phyloP scores from a whole-genome alignment of 1,140 invertebrate genomes.

The Octopus sinensis region DNA sequence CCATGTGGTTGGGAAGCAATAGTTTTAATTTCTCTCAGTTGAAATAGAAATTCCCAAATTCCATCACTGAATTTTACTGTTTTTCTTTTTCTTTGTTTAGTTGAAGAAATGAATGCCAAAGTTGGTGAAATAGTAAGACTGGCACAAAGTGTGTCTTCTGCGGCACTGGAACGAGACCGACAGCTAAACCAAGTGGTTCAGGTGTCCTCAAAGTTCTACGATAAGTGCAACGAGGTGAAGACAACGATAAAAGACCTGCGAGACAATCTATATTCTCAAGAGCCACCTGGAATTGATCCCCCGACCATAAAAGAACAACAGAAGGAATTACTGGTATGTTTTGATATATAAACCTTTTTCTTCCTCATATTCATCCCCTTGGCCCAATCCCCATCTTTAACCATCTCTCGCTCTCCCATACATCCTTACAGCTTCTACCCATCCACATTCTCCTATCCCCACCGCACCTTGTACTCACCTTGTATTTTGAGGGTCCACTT shows the following conservation, averaged over 20 bases:
- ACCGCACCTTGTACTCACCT: too few species aligned
- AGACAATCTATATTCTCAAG: slow-evolving; percentile 82
- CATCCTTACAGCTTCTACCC: too few species aligned
- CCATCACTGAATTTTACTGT: too few species aligned
- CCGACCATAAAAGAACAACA: slow-evolving; percentile 84
- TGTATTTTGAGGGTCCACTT: too few species aligned
- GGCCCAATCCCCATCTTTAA: too few species aligned
- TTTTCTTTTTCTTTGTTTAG: slow-evolving; percentile 29
- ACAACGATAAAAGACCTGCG: slow-evolving; percentile 82
- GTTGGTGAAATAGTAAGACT: slow-evolving; percentile 86
- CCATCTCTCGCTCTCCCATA: too few species aligned
- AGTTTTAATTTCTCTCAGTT: too few species aligned
- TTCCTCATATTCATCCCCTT: too few species aligned
- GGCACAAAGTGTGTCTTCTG: slow-evolving; percentile 86
- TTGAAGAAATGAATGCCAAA: slow-evolving; percentile 83
- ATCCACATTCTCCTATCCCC: too few species aligned
- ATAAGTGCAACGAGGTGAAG: slow-evolving; percentile 87
- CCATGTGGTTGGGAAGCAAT: too few species aligned
- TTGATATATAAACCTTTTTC: too few species aligned
- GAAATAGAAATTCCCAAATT: too few species aligned
- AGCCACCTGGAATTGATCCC: slow-evolving; percentile 78
- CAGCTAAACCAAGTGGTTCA: slow-evolving; percentile 82
- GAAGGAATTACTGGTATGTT: slow-evolving; percentile 71
- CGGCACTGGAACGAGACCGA: slow-evolving; percentile 75
- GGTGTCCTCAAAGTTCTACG: slow-evolving; percentile 90